Evolutionary conservation across 2,797 vertebrate genomes (phyloP).

Genomic region (Odontamblyopus lacepedii): DNA sequence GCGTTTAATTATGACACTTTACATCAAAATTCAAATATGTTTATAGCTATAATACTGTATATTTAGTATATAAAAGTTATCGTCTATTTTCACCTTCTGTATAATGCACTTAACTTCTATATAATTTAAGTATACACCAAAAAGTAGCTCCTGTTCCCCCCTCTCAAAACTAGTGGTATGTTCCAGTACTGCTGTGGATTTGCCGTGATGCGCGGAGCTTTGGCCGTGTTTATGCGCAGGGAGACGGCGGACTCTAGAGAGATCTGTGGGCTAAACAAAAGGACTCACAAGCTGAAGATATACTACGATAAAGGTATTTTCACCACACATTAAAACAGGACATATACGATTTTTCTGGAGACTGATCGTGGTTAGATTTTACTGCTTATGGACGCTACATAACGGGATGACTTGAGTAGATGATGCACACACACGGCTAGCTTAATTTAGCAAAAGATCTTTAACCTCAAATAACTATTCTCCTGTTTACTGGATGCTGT

Average conservation of each 20-base stretch:
- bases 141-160: fast-evolving
- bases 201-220: slow-evolving; percentile 48
- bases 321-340: slow-evolving; percentile 4
- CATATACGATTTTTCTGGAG: fast-evolving
- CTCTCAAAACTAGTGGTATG: slow-evolving; percentile 37
- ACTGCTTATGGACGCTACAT: slow-evolving; percentile 23
- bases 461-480: slow-evolving; percentile 7
- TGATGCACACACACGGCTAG: slow-evolving; percentile 50
- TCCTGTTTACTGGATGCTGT: background rate
- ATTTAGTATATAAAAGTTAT: fast-evolving
- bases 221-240: slow-evolving; percentile 18
- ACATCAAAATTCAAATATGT: background rate
- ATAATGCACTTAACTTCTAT: fast-evolving
- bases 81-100: fast-evolving
- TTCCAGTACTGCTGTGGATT: slow-evolving; percentile 44
- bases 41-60: fast-evolving
- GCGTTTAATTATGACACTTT: fast-evolving
- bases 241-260: background rate
- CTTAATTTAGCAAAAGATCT: slow-evolving; percentile 62
- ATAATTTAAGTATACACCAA: background rate
- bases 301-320: slow-evolving; percentile 5
- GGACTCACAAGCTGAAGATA: background rate
- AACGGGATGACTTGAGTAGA: slow-evolving; percentile 64
- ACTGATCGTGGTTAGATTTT: fast-evolving
- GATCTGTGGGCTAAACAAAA: slow-evolving; percentile 11